These are phyloP conservation scores for Monopis laevigella DNA, from an alignment of 2,888 invertebrate genomes.

Conservation along the genomic window DNA sequence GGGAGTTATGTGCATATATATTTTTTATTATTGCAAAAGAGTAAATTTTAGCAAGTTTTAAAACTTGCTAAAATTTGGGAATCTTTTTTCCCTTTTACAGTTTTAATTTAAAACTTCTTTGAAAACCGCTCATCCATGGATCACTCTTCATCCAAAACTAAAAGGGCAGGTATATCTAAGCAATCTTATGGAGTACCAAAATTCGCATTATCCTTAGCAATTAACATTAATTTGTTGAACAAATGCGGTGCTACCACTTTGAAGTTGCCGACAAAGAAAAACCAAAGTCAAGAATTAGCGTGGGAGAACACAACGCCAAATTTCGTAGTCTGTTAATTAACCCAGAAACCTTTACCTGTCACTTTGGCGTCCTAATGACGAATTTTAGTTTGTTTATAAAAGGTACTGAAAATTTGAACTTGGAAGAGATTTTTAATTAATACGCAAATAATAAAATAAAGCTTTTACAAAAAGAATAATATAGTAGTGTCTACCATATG, in stretches of 20 bases:
- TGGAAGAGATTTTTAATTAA: too few species aligned
- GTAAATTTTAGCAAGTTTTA: too few species aligned
- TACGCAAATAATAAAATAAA: too few species aligned
- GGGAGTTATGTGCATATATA: too few species aligned
- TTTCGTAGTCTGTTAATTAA: slow-evolving; percentile 12
- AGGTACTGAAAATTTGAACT: too few species aligned
- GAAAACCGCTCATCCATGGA: too few species aligned
- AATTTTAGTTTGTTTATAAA: not conserved
- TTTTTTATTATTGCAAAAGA: too few species aligned
- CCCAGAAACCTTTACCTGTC: slow-evolving; percentile 11
- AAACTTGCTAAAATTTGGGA: too few species aligned
- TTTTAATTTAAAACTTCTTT: too few species aligned
- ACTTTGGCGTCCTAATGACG: slow-evolving; percentile 10
- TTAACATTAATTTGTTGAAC: slow-evolving; percentile 55
- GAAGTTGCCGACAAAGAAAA: slow-evolving; percentile 38
- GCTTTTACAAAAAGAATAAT: too few species aligned
- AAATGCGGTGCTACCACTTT: slow-evolving; percentile 41
- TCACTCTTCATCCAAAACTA: not conserved
- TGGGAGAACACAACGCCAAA: slow-evolving; percentile 15
- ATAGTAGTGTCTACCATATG: too few species aligned
- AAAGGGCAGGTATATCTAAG: not conserved
- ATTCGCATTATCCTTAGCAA: slow-evolving; percentile 32
- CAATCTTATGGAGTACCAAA: slow-evolving; percentile 12
- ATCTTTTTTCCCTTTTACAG: too few species aligned
- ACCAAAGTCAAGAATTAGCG: slow-evolving; percentile 12